Conservation (phyloP, 2,113 vertebrate genomes). For the Muntiacus muntjak region DNA sequence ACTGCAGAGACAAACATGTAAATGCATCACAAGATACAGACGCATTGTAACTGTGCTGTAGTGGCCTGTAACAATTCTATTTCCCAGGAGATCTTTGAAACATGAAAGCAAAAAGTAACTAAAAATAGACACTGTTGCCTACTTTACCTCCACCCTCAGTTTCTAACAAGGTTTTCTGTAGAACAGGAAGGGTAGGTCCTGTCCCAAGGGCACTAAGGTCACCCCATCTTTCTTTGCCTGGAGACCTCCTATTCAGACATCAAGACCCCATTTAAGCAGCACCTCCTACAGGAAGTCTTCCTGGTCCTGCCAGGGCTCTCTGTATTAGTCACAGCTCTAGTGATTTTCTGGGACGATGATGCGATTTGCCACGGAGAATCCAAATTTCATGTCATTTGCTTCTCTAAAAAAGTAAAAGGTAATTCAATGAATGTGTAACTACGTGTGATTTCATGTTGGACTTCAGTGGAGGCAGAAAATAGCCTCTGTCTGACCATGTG, state of each 20-base stretch:
- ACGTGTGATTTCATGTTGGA: conserved; percentile 58
- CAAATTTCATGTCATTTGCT: conserved; percentile 45
- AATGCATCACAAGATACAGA: background rate
- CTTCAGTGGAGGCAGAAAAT: conserved; percentile 58
- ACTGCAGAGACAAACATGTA: background rate
- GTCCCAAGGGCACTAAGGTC: background rate
- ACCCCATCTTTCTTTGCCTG: background rate
- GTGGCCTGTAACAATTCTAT: background rate
- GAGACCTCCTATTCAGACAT: background rate
- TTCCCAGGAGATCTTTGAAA: background rate
- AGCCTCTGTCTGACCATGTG: conserved; percentile 51
- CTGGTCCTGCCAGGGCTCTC: background rate
- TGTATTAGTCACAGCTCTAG: background rate
- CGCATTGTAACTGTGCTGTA: background rate
- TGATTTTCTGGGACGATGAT: conserved; percentile 8
- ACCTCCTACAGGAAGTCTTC: background rate
- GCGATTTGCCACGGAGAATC: conserved; percentile 25
- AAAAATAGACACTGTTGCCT: background rate
- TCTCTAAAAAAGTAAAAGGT: conserved; percentile 47
- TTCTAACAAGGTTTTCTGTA: background rate
- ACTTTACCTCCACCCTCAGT: background rate
- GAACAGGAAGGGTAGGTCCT: background rate
- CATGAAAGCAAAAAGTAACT: conserved; percentile 1
- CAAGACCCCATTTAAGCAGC: background rate
- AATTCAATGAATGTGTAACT: conserved; percentile 52